phyloP scores from a whole-genome alignment of 2,797 vertebrate genomes.

The Botia almorhae region DNA sequence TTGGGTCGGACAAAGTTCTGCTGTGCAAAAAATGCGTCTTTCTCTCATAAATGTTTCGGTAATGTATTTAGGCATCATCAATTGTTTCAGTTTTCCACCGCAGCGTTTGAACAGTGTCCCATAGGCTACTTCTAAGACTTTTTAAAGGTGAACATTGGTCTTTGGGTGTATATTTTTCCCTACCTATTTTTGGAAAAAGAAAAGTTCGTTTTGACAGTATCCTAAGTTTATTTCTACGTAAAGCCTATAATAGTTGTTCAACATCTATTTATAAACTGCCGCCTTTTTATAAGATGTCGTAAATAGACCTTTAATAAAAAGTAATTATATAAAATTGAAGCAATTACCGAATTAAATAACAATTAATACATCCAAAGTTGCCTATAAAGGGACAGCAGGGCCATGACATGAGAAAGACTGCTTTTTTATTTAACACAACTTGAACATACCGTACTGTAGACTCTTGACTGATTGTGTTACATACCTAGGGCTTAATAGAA shows the following conservation, averaged over 20 bases:
- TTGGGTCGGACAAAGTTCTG: conserved; percentile 37
- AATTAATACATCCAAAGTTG: conserved; percentile 80
- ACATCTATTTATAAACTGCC: background rate
- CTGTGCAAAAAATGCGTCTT: conserved; percentile 30
- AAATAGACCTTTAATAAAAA: conserved; percentile 86
- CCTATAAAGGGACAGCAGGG: conserved; percentile 53
- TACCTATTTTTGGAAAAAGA: background rate
- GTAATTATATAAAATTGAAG: conserved; percentile 87
- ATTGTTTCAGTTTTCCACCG: background rate
- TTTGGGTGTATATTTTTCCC: no score
- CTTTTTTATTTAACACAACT: conserved; percentile 21
- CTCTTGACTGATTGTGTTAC: background rate
- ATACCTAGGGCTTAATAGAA: background rate
- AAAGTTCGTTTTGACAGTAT: background rate
- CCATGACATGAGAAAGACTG: conserved; percentile 40
- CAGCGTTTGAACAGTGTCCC: background rate
- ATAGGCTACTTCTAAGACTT: background rate
- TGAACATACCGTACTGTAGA: background rate
- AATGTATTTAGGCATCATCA: background rate
- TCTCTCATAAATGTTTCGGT: conserved; percentile 23
- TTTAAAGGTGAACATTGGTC: background rate
- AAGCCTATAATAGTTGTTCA: background rate
- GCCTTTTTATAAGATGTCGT: conserved; percentile 54
- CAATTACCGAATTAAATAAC: conserved; percentile 86
- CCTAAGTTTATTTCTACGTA: background rate